phyloP scores from a whole-genome alignment of 2,888 invertebrate genomes.

The Pseudococcus viburni region DNA sequence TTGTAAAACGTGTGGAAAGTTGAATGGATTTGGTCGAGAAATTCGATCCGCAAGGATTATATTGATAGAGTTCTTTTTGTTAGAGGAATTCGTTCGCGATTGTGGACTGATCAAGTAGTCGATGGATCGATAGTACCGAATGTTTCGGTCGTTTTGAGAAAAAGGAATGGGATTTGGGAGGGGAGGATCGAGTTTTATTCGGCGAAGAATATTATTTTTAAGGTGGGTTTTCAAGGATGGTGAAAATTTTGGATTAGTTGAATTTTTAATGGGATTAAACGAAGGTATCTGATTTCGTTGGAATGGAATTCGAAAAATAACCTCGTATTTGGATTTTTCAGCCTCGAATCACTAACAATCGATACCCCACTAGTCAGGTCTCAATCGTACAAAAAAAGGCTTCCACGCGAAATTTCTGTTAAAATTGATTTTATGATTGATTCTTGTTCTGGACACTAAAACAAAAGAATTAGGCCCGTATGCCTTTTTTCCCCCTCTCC shows the following conservation, averaged over 20 bases:
- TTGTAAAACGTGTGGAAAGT: not conserved
- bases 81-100: not conserved
- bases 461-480: too few species aligned
- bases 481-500: too few species aligned
- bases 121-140: not conserved
- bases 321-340: not conserved
- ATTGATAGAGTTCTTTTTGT: not conserved
- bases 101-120: not conserved
- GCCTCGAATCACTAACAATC: not conserved
- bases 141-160: not conserved
- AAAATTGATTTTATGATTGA: too few species aligned
- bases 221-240: not conserved
- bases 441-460: too few species aligned
- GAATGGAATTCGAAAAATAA: not conserved
- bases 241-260: too few species aligned
- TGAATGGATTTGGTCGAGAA: constrained; percentile 27
- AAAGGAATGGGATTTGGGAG: not conserved
- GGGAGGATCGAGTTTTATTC: not conserved
- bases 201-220: not conserved
- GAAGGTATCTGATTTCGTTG: too few species aligned
- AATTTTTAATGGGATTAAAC: too few species aligned
- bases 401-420: too few species aligned
- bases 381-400: too few species aligned
- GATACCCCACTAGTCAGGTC: too few species aligned
- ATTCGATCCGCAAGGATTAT: constrained; percentile 52